Evolutionary conservation across 2,113 vertebrate genomes (phyloP).

Genomic region (Thermophis baileyi): DNA sequence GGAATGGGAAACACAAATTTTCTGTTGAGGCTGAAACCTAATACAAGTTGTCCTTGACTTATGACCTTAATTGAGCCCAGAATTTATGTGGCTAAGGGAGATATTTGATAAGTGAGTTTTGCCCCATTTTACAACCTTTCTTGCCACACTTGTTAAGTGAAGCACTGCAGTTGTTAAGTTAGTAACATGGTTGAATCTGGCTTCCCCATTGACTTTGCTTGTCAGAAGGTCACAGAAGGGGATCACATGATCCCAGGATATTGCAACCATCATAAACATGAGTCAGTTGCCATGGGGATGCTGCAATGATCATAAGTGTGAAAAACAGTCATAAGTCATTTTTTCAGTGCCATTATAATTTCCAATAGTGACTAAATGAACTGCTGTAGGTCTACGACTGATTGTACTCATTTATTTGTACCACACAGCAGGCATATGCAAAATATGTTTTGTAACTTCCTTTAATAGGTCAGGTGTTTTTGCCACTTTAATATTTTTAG

Average conservation of each 20-base stretch:
- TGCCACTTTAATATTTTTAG: neutral
- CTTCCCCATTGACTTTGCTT: neutral
- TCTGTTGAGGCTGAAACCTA: neutral
- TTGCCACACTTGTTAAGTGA: neutral
- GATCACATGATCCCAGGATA: neutral
- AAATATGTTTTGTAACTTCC: neutral
- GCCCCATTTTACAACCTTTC: neutral
- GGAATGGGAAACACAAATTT: neutral
- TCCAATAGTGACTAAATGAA: neutral
- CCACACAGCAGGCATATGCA: neutral
- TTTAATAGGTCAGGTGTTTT: neutral
- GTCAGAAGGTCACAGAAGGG: neutral
- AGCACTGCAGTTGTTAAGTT: neutral
- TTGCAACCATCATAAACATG: neutral
- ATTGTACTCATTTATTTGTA: neutral
- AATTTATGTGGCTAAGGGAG: neutral
- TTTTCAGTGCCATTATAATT: neutral
- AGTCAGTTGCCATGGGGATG: neutral
- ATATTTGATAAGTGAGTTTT: neutral
- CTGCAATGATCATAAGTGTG: neutral
- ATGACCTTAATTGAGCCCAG: neutral
- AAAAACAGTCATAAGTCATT: neutral
- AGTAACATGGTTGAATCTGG: neutral
- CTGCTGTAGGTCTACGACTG: neutral
- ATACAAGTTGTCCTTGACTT: neutral